Base-by-base conservation (phyloP, 2,113 vertebrate species). In the Pao palembangensis region DNA sequence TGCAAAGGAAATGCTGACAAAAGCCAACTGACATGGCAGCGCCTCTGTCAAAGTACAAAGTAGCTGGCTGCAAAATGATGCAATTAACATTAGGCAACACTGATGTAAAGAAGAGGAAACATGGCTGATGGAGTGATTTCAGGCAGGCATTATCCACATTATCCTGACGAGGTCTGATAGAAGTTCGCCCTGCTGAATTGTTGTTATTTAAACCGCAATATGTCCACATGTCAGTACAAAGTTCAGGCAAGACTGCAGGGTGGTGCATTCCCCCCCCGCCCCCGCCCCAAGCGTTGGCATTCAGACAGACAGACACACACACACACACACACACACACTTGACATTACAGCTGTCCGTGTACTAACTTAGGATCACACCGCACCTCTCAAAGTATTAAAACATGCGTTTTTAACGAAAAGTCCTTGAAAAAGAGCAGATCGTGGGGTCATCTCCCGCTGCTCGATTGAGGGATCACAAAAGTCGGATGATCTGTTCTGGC, bases 151-250 rank as follows among this genome's bases (percentile, higher is more conserved):
- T 47, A n/a, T 38, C 34, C 34, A 38, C 15, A 6, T 43, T 54
- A 34, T 23, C 51, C 25, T 61, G 56, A 25, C 61, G 71, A 63
- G 68, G 64, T 56, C 54, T 67, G 21, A 3, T 51, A 19, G 43
- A 23, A 64, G 20, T 56, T 61, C 59, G 63, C 34, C 8, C 12
- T 28, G 28, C 55, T 51, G 64, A 50, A 20, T 19, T 55, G n/a
- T 5, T 49, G 28, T 6, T 48, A 23, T n/a, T 14, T 21, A 44
- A 51, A 20, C 21, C 49, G 14, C 21, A 14, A 51, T 16, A 16
- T 51, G 50, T 28, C 20, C 51, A 31, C 31, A 4, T 31, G 82
- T 80, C 72, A 69, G 88, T 56, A 2, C 82, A 89, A 90, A 90
- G 88, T 90, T 79, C 86, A 75, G 15, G 12, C 34, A 58, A 55